phyloP scores from a whole-genome alignment of 2,113 vertebrate species.

The Nyctibius bracteatus region DNA sequence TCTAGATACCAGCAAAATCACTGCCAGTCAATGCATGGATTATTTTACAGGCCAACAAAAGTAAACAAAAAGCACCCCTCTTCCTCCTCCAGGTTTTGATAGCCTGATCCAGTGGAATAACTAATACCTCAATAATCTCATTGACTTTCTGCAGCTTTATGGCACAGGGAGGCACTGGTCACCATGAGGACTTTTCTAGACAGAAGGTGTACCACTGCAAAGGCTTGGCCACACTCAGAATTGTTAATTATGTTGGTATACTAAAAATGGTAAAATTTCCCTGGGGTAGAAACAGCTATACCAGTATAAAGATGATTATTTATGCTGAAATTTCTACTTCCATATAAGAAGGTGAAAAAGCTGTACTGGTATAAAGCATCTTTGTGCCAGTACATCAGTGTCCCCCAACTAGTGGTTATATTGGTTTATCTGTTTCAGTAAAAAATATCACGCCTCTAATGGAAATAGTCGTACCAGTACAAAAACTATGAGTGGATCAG shows the following conservation, averaged over 20 bases:
- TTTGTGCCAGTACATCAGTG: not conserved
- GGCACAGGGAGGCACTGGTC: not conserved
- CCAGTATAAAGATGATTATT: not conserved
- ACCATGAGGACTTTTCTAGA: not conserved
- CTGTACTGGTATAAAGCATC: not conserved
- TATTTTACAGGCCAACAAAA: not conserved
- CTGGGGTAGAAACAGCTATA: not conserved
- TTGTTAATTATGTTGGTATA: not conserved
- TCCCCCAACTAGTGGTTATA: not conserved
- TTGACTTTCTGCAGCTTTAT: not conserved
- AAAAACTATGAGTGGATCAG: not conserved
- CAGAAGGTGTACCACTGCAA: not conserved
- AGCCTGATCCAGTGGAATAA: not conserved
- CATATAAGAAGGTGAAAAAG: not conserved
- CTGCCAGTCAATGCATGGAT: not conserved
- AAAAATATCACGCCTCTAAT: not conserved
- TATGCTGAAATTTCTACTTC: not conserved
- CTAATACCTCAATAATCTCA: not conserved
- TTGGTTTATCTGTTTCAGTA: not conserved
- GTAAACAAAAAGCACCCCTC: not conserved
- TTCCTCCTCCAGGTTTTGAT: not conserved
- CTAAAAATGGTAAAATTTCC: slow-evolving; percentile 1
- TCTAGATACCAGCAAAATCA: not conserved
- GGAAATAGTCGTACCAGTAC: not conserved
- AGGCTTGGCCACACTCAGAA: not conserved